A percentile compares a stretch with the other conserved stretches of the same genome.
Conservation (phyloP, 2,888 invertebrate species). For the Muschampia plurimacula region DNA sequence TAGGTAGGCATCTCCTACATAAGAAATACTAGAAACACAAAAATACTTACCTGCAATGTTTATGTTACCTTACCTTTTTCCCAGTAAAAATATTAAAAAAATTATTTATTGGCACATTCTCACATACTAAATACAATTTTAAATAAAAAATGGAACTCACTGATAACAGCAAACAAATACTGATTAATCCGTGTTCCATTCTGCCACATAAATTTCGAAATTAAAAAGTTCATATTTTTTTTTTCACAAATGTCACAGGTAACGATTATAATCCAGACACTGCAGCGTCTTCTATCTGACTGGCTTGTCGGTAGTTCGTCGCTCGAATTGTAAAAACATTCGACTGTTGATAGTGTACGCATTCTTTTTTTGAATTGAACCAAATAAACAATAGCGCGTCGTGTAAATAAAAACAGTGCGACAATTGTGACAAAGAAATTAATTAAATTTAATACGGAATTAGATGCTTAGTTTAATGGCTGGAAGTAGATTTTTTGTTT, state of each 20-base stretch:
- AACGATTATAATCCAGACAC: constrained; percentile 56
- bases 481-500: constrained; percentile 19
- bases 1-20: no score
- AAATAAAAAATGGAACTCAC: constrained; percentile 61
- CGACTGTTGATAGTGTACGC: constrained; percentile 49
- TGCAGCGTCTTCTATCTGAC: constrained; percentile 59
- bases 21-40: no score
- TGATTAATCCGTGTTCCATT: constrained; percentile 77
- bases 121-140: constrained; percentile 12
- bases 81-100: constrained; percentile 11
- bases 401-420: constrained; percentile 13
- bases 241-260: constrained; percentile 41
- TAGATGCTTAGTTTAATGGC: constrained; percentile 16
- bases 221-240: constrained; percentile 69
- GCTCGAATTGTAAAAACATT: constrained; percentile 50
- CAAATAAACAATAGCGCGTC: constrained; percentile 21
- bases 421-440: constrained; percentile 17
- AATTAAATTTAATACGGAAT: constrained; percentile 22
- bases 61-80: no score
- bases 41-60: no score
- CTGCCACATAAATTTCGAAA: constrained; percentile 71
- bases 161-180: constrained; percentile 74
- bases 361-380: constrained; percentile 22
- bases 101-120: background rate
- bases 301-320: constrained; percentile 48